Percentiles rank a stretch among this genome's conserved stretches.
phyloP scores from a whole-genome alignment of 2,888 invertebrate species.

The Caenorhabditis sp. region DNA sequence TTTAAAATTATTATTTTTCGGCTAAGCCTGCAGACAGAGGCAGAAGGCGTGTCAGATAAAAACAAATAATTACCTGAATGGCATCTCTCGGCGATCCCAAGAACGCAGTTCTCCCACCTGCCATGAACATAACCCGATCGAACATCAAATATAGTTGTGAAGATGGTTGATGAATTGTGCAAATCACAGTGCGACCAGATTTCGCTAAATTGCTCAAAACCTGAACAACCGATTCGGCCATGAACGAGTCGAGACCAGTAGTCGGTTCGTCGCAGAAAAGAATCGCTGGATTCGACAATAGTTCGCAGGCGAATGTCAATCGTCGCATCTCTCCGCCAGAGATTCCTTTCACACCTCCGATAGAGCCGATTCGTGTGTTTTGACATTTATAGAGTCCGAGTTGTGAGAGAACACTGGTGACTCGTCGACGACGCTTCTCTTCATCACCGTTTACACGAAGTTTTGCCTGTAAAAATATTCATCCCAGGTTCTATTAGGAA shows the following conservation, averaged over 20 bases:
- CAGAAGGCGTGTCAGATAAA: no score
- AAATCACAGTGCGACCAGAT: constrained; percentile 67
- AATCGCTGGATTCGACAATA: constrained; percentile 85
- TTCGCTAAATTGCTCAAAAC: constrained; percentile 73
- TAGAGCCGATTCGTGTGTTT: constrained; percentile 87
- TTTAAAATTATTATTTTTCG: no score
- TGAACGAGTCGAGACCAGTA: constrained; percentile 87
- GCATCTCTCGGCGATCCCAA: constrained; percentile 77
- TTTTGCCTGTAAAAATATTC: constrained; percentile 39
- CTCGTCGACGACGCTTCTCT: constrained; percentile 72
- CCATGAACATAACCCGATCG: constrained; percentile 77
- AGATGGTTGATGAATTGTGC: constrained; percentile 71
- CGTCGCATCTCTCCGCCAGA: constrained; percentile 75
- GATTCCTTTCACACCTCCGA: constrained; percentile 78
- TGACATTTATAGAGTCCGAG: constrained; percentile 87
- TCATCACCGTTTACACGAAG: constrained; percentile 77
- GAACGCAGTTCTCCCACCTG: constrained; percentile 85
- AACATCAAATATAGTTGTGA: constrained; percentile 68
- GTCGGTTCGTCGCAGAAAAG: constrained; percentile 98
- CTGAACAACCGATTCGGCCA: constrained; percentile 87
- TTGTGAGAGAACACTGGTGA: constrained; percentile 74
- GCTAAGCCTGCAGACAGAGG: no score
- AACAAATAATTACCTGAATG: constrained; percentile 37
- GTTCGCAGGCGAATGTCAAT: constrained; percentile 88
- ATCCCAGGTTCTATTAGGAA: no score